Evolutionary conservation across 2,888 invertebrate genomes (phyloP).

Genomic region (Marronus borbonicus): DNA sequence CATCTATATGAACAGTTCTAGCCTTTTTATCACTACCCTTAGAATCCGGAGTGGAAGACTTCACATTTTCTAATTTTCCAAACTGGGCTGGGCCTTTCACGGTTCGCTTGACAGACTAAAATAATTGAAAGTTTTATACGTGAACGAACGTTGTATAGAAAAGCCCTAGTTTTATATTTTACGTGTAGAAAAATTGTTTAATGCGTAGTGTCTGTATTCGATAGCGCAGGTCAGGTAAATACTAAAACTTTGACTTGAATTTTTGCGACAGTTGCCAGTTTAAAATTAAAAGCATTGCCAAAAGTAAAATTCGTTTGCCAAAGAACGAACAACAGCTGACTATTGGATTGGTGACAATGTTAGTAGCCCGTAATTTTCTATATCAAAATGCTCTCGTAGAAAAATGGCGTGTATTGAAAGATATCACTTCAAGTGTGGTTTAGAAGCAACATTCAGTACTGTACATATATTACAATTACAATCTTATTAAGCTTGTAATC

Average conservation of each 20-base stretch:
- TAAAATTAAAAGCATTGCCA: conserved; percentile 31
- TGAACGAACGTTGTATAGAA: conserved; percentile 12
- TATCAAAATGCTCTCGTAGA: too few relatives aligned
- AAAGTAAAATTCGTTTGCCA: conserved; percentile 30
- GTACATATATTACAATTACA: too few relatives aligned
- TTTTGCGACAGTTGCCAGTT: conserved; percentile 40
- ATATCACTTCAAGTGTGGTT: neutral
- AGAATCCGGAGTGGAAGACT: conserved; percentile 55
- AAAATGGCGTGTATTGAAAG: neutral
- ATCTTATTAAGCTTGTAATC: too few relatives aligned
- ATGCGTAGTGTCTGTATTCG: conserved; percentile 29
- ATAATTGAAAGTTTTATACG: conserved; percentile 25
- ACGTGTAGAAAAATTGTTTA: conserved; percentile 26
- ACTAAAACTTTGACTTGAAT: conserved; percentile 18
- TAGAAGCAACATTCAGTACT: too few relatives aligned
- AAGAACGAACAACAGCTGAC: conserved; percentile 39
- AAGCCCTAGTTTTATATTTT: conserved; percentile 39
- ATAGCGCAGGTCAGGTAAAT: conserved; percentile 35
- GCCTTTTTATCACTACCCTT: conserved; percentile 70
- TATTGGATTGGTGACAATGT: neutral
- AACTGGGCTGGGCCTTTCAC: conserved; percentile 61
- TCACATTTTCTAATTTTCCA: conserved; percentile 44
- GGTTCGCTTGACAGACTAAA: conserved; percentile 56
- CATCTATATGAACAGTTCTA: conserved; percentile 82
- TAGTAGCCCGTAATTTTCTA: too few relatives aligned